Base-by-base conservation (phyloP, 2,797 vertebrate genomes). In the Urosaurus nigricauda region DNA sequence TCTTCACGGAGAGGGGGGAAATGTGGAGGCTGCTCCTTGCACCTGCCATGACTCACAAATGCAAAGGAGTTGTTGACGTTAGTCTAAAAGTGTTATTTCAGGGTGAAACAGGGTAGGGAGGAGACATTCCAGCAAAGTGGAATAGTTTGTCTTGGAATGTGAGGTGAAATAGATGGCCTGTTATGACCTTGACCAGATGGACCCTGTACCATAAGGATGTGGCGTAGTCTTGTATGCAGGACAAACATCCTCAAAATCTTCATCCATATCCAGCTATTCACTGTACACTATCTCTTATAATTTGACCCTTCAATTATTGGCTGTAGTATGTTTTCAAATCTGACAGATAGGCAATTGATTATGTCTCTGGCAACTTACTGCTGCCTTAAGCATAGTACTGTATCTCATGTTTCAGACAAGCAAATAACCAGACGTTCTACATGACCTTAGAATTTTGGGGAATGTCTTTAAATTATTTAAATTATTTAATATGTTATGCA, bases 1-100 rank as follows among this genome's bases (percentile, higher is more conserved):
- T 96, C 92, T 91, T 85, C 90, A 90, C 71, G 94, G 95, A 90
- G 92, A 94, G 71, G 60, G 71, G 60, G 94, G 86, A 91, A 90
- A 77, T 74, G 91, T 87, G 85, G 92, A 93, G 90, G 90, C 95
- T 95, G 94, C 92, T 93, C 91, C 71, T 87, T 86, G 53, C 35
- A 80, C 87, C 82, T 87, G 86, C 84, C 79, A 87, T 75, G 92
- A 94, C 91, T 90, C 84, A 92, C 84, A 88, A 80, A 60, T 94
- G 91, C 91, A 93, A 91, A 71, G 92, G 87, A 94, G 87, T 93
- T 96, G 86, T 87, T 92, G 87, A 77, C 91, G 71, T 63, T 77
- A 71, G 65, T 78, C 84, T 37, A 51, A 29, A 0, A 84, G 16
- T 84, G 86, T 93, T 79, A 1, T 56, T 92, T 93, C 90, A 88